Base-by-base conservation (phyloP, 1,140 invertebrate genomes). In the Chlorops oryzae region DNA sequence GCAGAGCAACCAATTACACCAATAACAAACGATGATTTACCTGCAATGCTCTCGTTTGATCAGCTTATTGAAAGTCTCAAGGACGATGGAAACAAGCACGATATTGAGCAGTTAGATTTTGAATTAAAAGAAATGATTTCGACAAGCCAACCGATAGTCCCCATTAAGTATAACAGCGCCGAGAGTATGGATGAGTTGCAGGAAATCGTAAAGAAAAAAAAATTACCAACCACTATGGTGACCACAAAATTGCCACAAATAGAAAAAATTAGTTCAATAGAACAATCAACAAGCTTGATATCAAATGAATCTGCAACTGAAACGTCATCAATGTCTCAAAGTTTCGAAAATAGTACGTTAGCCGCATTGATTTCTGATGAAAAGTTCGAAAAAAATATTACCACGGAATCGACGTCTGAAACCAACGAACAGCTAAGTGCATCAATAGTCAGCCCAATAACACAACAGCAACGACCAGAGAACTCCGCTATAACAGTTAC, bases 11-110 rank as follows among this genome's bases (percentile, higher is more conserved):
- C 56, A 53, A 60, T 51, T 12, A 32, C 28, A 32, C 28, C 12
- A 20, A 52, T 51, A 35, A 49, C 56, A 41, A 41, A 47, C 23
- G 45, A 47, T 6, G 59, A 52, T 27, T 58, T 65, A 7, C 41
- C 41, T 15, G 34, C 48, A 23, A 67, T 65, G n/a, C 41, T 56
- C 5, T 67, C 64, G 3, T 61, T 67, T 56, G 64, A 67, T 46
- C 62, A 68, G 43, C 67, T 67, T 22, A 55, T 67, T 28, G 57
- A 63, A 41, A 63, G 58, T 6, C 51, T 67, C 3, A 63, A 59
- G 3, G 56, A 68, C 17, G 57, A 65, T 46, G 34, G 55, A 13
- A 42, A 54, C 1, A 37, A 4, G 9, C 20, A 43, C 2, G 35
- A 37, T 1, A 54, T 42, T 2, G 59, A 63, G 12, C 54, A 63